A percentile compares a stretch with the other conserved stretches of the same genome.
Conservation (phyloP, 2,113 vertebrate genomes). For the Misgurnus anguillicaudatus region DNA sequence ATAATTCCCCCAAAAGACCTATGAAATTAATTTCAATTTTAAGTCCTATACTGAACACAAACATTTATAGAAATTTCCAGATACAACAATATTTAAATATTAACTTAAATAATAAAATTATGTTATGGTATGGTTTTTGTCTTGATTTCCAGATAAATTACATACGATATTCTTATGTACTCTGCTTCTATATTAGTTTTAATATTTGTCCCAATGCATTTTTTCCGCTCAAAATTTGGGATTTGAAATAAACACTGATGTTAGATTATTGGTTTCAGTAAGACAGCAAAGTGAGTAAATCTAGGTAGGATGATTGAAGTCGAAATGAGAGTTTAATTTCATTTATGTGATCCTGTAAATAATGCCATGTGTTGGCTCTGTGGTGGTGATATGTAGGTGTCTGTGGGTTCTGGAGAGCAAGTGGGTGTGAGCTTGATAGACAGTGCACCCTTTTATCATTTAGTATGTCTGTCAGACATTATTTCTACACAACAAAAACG, state of each 20-base stretch:
- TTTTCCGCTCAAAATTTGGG: not conserved
- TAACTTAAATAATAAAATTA: not conserved
- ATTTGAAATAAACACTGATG: not conserved
- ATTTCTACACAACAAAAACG: not conserved
- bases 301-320: not conserved
- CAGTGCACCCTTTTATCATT: not conserved
- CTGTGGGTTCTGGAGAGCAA: not conserved
- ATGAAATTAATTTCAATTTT: not conserved
- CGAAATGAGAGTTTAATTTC: conserved; percentile 6
- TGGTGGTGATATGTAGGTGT: conserved; percentile 7
- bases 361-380: conserved; percentile 15
- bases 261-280: not conserved
- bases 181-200: no score
- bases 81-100: not conserved
- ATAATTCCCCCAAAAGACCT: not conserved
- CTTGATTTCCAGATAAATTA: not conserved
- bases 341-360: conserved; percentile 23
- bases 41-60: not conserved
- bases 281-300: conserved; percentile 1
- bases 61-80: not conserved
- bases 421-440: not conserved
- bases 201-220: not conserved
- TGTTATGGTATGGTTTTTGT: no score
- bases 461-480: not conserved
- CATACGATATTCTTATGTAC: not conserved